Evolutionary conservation across 2,888 invertebrate genomes (phyloP).

Genomic region (Phasia obesa): DNA sequence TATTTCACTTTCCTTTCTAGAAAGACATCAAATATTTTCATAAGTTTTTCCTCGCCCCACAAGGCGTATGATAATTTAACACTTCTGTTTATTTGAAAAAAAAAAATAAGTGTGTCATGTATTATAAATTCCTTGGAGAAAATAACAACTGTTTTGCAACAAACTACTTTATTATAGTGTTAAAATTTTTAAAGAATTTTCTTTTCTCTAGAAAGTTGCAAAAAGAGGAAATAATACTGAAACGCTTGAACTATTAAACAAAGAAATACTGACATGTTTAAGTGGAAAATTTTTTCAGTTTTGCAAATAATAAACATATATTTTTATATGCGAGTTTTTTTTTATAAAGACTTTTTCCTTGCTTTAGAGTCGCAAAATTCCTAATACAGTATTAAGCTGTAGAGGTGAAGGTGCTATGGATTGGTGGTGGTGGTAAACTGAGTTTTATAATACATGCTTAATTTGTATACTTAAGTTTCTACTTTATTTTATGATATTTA

Average conservation of each 20-base stretch:
- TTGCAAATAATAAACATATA: conserved; percentile 36
- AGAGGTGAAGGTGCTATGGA: no score
- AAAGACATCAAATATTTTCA: neutral
- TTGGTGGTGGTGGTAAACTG: conserved; percentile 2
- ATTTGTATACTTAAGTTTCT: conserved; percentile 30
- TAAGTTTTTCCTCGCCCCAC: neutral
- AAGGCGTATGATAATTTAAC: conserved; percentile 12
- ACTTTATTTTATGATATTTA: neutral
- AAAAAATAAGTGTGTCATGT: conserved; percentile 45
- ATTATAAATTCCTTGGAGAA: conserved; percentile 17
- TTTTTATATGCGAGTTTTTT: conserved; percentile 12
- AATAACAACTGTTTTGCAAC: conserved; percentile 11
- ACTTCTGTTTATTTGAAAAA: conserved; percentile 11
- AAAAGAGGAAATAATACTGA: conserved; percentile 25
- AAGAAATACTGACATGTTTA: conserved; percentile 61
- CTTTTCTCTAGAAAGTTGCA: neutral
- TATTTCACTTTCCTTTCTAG: neutral
- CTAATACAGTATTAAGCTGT: conserved; percentile 22
- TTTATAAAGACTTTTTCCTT: neutral
- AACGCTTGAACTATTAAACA: conserved; percentile 36
- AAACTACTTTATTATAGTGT: conserved; percentile 46
- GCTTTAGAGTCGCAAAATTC: conserved; percentile 21
- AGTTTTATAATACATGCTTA: conserved; percentile 44
- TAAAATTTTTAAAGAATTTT: conserved; percentile 49
- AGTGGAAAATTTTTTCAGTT: conserved; percentile 68